Evolutionary conservation across 2,797 vertebrate genomes (phyloP).

Genomic region (Rhincodon typus): DNA sequence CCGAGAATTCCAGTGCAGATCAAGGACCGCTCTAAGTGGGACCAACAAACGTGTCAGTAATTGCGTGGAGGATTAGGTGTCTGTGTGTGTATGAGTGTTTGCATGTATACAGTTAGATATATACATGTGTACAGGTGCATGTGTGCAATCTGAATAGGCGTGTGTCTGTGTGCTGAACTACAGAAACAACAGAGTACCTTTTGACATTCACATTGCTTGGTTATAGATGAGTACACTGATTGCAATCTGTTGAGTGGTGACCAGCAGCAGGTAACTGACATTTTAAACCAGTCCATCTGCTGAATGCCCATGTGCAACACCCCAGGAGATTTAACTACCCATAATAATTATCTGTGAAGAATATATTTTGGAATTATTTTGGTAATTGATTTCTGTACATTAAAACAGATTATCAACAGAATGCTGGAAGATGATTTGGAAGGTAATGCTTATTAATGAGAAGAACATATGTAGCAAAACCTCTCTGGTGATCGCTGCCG

Average conservation of each 20-base stretch:
- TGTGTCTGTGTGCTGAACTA: background rate
- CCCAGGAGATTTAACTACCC: background rate
- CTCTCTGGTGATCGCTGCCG: background rate
- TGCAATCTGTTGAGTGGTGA: slow-evolving; percentile 23
- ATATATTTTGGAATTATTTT: background rate
- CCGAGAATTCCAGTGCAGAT: background rate
- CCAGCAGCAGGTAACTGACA: slow-evolving; percentile 25
- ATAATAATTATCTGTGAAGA: background rate
- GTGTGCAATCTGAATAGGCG: background rate
- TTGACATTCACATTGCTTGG: background rate
- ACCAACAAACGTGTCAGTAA: background rate
- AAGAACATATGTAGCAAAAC: background rate
- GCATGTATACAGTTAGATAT: no score
- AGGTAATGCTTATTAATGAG: background rate
- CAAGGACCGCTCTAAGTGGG: background rate
- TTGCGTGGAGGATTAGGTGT: background rate
- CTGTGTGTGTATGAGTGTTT: background rate
- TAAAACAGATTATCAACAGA: background rate
- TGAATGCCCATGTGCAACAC: background rate
- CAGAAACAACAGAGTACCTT: background rate
- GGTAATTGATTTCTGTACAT: background rate
- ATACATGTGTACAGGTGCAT: background rate
- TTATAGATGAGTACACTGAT: background rate
- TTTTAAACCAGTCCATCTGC: slow-evolving; percentile 34
- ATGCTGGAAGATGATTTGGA: background rate